Evolutionary conservation across 2,888 invertebrate species (phyloP), one percentile per base, ranked within the genome.

Genomic region (Pyrrhosoma nymphula): DNA sequence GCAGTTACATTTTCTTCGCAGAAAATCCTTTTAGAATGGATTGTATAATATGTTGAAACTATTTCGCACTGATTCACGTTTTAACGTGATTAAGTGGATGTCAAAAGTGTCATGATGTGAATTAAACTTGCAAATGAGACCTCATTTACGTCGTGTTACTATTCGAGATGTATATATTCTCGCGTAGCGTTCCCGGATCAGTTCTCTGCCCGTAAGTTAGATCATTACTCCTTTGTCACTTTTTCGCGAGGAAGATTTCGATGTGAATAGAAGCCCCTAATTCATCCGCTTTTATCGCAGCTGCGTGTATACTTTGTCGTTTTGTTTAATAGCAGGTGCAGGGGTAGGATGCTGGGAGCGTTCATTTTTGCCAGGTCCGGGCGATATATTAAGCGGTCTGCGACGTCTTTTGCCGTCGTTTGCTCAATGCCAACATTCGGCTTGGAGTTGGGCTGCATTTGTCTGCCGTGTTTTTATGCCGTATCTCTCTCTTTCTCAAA

Each of bases 361-460:
- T 35, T 82, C 35, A 82, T 82, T 82, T 82, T 82, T 82, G 82
- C 35, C 18, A 30, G 35, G 14, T 35, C 30, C 35, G 1, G 35
- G 82, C 35, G 82, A 82, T 82, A 82, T 82, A 18, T 82, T 82
- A 82, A 82, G 82, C 82, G 12, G 35, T 82, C 35, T 82, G 82
- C 35, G 82, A 82, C 82, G 35, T 16, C 30, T 82, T 82, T 69
- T 47, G 47, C 69, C n/a, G 82, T 82, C 82, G 30, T 82, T 82
- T 82, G 82, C 82, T 82, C 18, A 82, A 82, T 82, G 82, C 82
- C 82, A 82, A 82, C 82, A 82, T 82, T 26, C 82, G n/a, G 10
- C 82, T 23, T 60, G 35, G 82, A 14, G 6, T 35, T 82, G 82
- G 35, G 82, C 35, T 8, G 26, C 82, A 82, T 82, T 82, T 35